Base-by-base conservation (phyloP, 2,797 vertebrate species). In the Phaenicophaeus curvirostris region DNA sequence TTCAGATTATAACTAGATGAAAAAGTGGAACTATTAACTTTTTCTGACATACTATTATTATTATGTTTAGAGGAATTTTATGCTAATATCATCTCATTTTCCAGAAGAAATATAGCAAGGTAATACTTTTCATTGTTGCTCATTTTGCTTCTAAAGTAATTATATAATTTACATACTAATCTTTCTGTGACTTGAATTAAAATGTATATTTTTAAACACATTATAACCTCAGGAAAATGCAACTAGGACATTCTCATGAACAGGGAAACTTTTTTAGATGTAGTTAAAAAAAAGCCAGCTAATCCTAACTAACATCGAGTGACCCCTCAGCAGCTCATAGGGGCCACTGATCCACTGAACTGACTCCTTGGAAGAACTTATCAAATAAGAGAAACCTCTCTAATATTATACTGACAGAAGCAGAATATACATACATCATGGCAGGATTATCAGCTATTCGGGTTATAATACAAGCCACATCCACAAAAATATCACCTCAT, bases 121-220 rank as follows among this genome's bases (percentile, higher is more conserved):
- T 66, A 90, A 55, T 81, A 69, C 74, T 91, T 93, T 90, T 90
- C 44, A 59, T 89, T 94, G 71, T 83, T 93, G 57, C 59, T 89
- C 30, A 74, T 87, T 96, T 93, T 90, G 23, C 16, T 76, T 83
- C 53, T 16, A 61, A 89, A 92, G 74, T 59, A 91, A 91, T 94
- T 81, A 85, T 50, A 31, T 31, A 39, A 93, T 90, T 89, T 90
- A 75, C 83, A 88, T 93, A 82, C 15, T 79, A 89, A 95, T 88
- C 20, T 95, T 91, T 71, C 54, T 94, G 71, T 76, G 77, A 94
- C 59, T 92, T 62, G 91, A 93, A 93, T 94, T 90, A 93, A 73
- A 93, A 89, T 54, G 41, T 25, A n/a, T 41, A 59, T 19, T 55
- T 59, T 87, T 33, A 75, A 93, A 92, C 41, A 84, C 33, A 77